phyloP scores from a whole-genome alignment of 2,888 invertebrate species.

The Pilophorus perplexus region DNA sequence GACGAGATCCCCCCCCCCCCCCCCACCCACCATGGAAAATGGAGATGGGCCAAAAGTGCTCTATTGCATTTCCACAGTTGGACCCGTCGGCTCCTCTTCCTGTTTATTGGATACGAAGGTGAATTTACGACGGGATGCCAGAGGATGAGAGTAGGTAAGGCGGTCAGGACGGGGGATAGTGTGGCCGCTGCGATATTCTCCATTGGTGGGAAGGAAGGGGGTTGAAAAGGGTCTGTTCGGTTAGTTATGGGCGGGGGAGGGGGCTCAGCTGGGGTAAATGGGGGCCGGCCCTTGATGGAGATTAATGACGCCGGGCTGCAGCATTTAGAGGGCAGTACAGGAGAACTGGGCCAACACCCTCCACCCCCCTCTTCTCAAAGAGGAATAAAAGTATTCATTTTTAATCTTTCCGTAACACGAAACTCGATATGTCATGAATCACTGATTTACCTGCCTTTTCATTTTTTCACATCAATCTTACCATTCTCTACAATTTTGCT shows the following conservation, averaged over 20 bases:
- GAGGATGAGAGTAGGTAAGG: neutral
- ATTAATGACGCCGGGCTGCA: constrained; percentile 23
- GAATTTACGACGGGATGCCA: neutral
- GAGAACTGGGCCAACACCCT: constrained; percentile 11
- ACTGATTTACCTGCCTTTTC: too few species aligned
- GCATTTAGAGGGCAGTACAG: neutral
- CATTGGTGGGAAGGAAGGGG: neutral
- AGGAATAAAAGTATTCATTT: too few species aligned
- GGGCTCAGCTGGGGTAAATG: constrained; percentile 4
- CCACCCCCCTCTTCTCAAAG: too few species aligned
- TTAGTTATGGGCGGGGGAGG: neutral
- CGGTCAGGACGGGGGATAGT: neutral
- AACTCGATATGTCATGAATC: too few species aligned
- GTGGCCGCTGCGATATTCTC: neutral
- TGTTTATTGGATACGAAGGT: constrained; percentile 20
- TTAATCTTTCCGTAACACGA: too few species aligned
- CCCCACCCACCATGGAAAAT: constrained; percentile 10
- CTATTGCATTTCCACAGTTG: constrained; percentile 18
- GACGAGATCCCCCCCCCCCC: too few species aligned
- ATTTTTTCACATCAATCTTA: too few species aligned
- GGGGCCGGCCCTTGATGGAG: constrained; percentile 17
- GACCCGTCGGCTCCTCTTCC: constrained; percentile 7
- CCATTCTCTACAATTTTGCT: too few species aligned
- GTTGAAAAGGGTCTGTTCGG: neutral
- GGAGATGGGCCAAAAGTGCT: constrained; percentile 13